Conservation (phyloP, 2,113 vertebrate species). For the Macaca mulatta region DNA sequence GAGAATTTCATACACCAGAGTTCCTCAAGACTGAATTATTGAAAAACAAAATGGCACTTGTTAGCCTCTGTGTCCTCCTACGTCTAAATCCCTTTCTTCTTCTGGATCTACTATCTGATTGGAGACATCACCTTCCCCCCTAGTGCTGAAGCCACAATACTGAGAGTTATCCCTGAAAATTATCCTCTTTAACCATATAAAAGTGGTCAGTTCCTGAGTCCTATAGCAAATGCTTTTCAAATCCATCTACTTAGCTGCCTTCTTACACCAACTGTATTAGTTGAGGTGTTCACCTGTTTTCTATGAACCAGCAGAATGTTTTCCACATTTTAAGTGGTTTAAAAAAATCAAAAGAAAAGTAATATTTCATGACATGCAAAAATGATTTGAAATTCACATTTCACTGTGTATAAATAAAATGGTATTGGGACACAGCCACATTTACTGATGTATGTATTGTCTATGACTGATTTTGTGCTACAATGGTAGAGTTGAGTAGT, state of each 20-base stretch:
- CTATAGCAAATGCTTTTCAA: background rate
- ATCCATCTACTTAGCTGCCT: background rate
- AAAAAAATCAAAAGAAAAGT: background rate
- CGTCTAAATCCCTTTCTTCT: background rate
- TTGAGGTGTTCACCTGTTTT: background rate
- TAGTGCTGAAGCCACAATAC: background rate
- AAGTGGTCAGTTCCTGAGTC: background rate
- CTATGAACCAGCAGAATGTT: background rate
- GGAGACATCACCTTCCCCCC: background rate
- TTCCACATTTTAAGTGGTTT: background rate
- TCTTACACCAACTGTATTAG: background rate
- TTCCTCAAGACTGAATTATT: background rate
- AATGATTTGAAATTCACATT: background rate
- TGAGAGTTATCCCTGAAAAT: background rate
- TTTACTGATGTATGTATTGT: background rate
- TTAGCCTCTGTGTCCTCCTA: background rate
- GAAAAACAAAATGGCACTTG: background rate
- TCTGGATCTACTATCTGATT: background rate
- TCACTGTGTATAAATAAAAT: conserved; percentile 19
- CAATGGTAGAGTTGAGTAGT: background rate
- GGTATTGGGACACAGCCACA: background rate
- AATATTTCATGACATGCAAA: background rate
- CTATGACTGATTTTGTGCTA: background rate
- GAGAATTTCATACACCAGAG: background rate
- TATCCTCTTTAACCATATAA: background rate